Conservation (phyloP, 2,888 invertebrate genomes). For the Acleris cristana region DNA sequence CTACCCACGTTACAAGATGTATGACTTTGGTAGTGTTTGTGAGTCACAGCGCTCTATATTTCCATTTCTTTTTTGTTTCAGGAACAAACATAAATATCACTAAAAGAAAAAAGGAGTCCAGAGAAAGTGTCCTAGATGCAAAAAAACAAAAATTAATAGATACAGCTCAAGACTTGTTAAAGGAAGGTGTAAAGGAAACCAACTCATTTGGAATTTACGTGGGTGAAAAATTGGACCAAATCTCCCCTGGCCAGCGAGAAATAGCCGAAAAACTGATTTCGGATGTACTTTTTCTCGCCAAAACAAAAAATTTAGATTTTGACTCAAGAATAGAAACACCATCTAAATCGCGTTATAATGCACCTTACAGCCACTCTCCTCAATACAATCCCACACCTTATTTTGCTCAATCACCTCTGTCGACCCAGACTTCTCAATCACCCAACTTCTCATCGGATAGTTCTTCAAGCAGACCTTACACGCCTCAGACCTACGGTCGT, state of each 20-base stretch:
- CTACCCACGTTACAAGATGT: no score
- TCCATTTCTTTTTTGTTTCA: background rate
- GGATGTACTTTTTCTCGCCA: slow-evolving; percentile 1
- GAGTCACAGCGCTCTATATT: background rate
- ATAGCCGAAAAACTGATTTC: slow-evolving; percentile 3
- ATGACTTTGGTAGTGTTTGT: no score
- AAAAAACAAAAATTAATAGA: no score
- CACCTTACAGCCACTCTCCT: background rate
- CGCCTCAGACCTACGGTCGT: background rate
- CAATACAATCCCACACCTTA: slow-evolving; percentile 4
- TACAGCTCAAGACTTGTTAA: background rate
- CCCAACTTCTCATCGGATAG: background rate
- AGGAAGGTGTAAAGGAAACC: background rate
- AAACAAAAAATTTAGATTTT: background rate
- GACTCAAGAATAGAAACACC: background rate
- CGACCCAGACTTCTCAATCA: background rate
- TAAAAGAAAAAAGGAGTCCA: background rate
- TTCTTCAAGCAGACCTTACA: background rate
- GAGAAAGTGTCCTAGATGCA: background rate
- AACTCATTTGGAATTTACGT: slow-evolving; percentile 1
- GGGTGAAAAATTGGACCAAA: background rate
- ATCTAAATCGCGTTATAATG: background rate
- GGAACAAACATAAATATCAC: background rate
- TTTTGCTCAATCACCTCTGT: background rate
- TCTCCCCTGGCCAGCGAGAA: background rate